Percentiles rank a stretch among this genome's conserved stretches.
These are phyloP conservation scores for Mugil cephalus DNA, from an alignment of 2,113 vertebrate genomes.

Conservation along the genomic window DNA sequence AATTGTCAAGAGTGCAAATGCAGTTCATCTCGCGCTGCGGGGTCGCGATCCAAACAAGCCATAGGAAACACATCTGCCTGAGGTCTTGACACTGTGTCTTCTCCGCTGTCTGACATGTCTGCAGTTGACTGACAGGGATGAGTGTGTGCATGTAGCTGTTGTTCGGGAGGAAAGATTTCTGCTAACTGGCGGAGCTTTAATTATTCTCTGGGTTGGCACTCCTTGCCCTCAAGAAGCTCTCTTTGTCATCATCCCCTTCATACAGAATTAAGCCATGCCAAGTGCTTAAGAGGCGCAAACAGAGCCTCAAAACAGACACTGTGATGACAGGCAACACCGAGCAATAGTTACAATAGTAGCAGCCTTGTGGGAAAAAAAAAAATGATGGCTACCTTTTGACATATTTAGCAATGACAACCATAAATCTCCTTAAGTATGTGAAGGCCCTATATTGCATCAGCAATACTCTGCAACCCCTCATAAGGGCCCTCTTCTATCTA, in stretches of 20 bases:
- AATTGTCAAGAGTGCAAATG: not conserved
- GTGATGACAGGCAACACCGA: too few relatives aligned
- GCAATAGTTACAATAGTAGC: too few relatives aligned
- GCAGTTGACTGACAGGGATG: conserved; percentile 35
- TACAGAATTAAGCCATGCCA: conserved; percentile 48
- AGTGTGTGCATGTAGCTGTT: conserved; percentile 33
- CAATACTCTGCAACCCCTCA: too few relatives aligned
- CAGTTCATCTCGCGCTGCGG: conserved; percentile 15
- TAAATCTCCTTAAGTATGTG: too few relatives aligned
- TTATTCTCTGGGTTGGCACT: conserved; percentile 52
- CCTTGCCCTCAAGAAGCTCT: conserved; percentile 64
- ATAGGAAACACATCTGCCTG: conserved; percentile 28
- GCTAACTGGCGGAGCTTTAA: conserved; percentile 51
- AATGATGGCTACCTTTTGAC: too few relatives aligned
- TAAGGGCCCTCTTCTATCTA: too few relatives aligned
- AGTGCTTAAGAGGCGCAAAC: conserved; percentile 55
- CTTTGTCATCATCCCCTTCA: conserved; percentile 34
- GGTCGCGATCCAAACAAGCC: not conserved
- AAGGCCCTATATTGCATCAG: too few relatives aligned
- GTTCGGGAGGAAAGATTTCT: conserved; percentile 25
- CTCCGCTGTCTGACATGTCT: conserved; percentile 33
- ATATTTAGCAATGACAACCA: too few relatives aligned
- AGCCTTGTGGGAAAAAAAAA: too few relatives aligned
- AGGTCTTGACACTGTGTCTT: conserved; percentile 1
- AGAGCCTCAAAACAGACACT: conserved; percentile 47